Evolutionary conservation across 1,140 invertebrate genomes (phyloP).

Genomic region (Cephus cinctus): DNA sequence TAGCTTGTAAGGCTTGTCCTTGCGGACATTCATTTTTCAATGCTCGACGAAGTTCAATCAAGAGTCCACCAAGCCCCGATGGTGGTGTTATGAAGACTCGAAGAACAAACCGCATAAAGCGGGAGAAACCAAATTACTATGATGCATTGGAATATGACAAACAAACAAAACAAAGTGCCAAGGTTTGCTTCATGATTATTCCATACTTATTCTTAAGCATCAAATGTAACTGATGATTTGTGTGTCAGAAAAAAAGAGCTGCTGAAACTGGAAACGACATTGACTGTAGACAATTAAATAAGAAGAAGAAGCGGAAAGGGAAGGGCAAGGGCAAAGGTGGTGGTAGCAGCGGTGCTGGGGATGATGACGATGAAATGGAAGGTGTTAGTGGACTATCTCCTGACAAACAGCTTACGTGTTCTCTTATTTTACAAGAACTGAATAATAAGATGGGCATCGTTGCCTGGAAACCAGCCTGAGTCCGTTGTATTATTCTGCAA

Average conservation of each 20-base stretch:
- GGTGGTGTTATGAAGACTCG: constrained; percentile 53
- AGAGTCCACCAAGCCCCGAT: constrained; percentile 54
- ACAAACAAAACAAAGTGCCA: constrained; percentile 61
- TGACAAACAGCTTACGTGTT: constrained; percentile 60
- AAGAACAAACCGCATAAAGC: constrained; percentile 71
- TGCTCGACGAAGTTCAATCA: constrained; percentile 61
- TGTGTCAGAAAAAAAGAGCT: constrained; percentile 51
- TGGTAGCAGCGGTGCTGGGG: constrained; percentile 47
- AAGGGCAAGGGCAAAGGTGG: constrained; percentile 53
- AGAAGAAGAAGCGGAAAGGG: constrained; percentile 56
- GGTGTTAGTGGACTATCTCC: constrained; percentile 54
- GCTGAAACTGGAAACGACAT: constrained; percentile 54
- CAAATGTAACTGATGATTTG: too few species aligned
- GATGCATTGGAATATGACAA: constrained; percentile 77
- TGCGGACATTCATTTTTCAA: constrained; percentile 78
- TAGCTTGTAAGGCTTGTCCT: constrained; percentile 77
- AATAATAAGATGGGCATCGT: constrained; percentile 70
- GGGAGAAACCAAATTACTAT: constrained; percentile 81
- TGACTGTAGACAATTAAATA: constrained; percentile 52
- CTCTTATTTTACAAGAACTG: constrained; percentile 69
- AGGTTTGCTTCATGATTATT: constrained; percentile 31
- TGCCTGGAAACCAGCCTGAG: constrained; percentile 64
- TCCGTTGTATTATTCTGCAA: too few species aligned
- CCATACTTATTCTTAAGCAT: too few species aligned
- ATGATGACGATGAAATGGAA: constrained; percentile 62